Percentiles rank a stretch among this genome's conserved stretches.
Evolutionary conservation across 1,140 invertebrate species (phyloP).

Genomic region (Ceratitis capitata): DNA sequence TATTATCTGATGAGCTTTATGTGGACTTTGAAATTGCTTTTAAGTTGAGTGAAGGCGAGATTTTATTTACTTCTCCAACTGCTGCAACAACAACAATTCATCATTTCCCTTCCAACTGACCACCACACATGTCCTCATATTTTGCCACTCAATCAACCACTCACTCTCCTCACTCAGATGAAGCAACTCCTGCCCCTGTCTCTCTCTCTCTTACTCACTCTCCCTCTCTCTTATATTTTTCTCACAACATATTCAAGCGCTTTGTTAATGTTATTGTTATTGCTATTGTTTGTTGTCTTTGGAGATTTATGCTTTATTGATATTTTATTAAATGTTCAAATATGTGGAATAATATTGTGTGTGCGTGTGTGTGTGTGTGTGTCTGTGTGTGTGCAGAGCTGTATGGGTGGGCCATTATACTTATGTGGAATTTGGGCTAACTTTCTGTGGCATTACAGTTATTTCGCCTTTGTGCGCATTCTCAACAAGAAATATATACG

Average conservation of each 20-base stretch:
- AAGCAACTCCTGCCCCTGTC: background rate
- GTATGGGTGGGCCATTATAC: too few species aligned
- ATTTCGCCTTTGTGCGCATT: background rate
- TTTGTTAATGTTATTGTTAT: background rate
- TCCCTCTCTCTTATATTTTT: background rate
- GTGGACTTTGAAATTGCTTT: background rate
- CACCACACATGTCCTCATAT: background rate
- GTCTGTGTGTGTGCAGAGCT: background rate
- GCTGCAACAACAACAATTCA: background rate
- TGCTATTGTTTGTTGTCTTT: background rate
- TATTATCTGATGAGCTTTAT: slow-evolving; percentile 13
- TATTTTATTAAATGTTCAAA: slow-evolving; percentile 8
- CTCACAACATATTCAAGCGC: background rate
- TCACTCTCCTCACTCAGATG: background rate
- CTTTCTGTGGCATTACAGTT: background rate
- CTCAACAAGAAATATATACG: background rate
- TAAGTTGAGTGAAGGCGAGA: background rate
- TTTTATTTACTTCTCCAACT: background rate
- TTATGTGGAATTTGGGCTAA: background rate
- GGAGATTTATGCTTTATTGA: slow-evolving; percentile 35
- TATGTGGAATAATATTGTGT: too few species aligned
- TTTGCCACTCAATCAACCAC: background rate
- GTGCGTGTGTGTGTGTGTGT: background rate
- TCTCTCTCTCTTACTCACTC: background rate
- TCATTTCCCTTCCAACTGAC: background rate